Conservation (phyloP, 2,113 vertebrate species). For the Cairina moschata region DNA sequence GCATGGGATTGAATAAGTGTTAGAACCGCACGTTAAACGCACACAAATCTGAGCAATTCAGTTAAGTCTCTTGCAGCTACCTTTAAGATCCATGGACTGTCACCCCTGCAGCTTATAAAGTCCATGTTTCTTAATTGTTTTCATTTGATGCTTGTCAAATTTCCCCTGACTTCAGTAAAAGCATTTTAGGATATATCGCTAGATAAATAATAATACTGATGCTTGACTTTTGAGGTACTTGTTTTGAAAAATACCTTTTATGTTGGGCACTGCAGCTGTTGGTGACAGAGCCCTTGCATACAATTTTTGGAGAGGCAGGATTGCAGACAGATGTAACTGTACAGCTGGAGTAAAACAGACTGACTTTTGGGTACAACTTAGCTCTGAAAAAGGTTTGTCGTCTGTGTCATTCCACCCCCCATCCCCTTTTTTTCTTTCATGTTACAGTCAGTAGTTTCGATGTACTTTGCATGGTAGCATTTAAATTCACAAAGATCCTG, state of each 20-base stretch:
- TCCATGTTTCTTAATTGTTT: background rate
- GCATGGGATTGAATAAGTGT: background rate
- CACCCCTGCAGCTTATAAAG: background rate
- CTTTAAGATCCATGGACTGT: background rate
- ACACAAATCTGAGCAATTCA: background rate
- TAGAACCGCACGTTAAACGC: background rate
- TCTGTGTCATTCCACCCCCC: background rate
- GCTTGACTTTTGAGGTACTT: conserved; percentile 3
- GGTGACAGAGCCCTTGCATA: background rate
- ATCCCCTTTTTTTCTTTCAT: background rate
- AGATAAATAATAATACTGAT: conserved; percentile 1
- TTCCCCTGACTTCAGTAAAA: background rate
- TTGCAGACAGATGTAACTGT: conserved; percentile 48
- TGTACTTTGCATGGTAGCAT: background rate
- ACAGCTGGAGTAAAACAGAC: conserved; percentile 29
- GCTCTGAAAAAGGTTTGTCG: background rate
- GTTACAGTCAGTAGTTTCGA: background rate
- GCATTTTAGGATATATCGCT: background rate
- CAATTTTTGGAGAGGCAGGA: conserved; percentile 5
- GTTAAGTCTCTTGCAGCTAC: background rate
- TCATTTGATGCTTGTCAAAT: background rate
- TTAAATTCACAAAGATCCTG: background rate
- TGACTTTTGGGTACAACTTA: background rate
- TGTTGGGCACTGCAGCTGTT: background rate
- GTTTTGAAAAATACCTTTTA: conserved; percentile 18